Evolutionary conservation across 2,888 invertebrate species (phyloP).

Genomic region (Leucophenga montana): DNA sequence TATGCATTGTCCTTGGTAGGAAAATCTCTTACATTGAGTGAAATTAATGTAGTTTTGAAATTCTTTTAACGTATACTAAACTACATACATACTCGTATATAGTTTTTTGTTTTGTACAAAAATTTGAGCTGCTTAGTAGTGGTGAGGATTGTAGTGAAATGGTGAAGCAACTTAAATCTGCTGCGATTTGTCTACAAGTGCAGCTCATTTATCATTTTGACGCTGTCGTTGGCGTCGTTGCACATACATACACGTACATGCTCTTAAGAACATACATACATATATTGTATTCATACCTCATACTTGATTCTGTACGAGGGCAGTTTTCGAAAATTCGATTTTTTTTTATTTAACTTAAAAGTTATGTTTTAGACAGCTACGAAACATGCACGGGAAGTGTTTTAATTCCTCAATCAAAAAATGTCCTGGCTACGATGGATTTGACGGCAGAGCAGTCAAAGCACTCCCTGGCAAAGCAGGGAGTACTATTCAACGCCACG

Average conservation of each 20-base stretch:
- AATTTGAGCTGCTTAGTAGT: not conserved
- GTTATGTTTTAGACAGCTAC: too few relatives aligned
- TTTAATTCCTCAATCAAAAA: too few relatives aligned
- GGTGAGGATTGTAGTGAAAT: not conserved
- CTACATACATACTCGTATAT: not conserved
- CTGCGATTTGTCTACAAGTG: conserved; percentile 12
- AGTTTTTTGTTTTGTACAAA: not conserved
- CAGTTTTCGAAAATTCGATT: too few relatives aligned
- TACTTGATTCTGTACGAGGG: too few relatives aligned
- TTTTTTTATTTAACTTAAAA: too few relatives aligned
- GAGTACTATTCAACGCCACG: too few relatives aligned
- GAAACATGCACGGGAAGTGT: too few relatives aligned
- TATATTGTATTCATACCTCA: too few relatives aligned
- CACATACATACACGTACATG: conserved; percentile 5
- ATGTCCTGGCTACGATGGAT: too few relatives aligned
- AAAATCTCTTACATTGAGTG: not conserved
- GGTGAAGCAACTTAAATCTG: conserved; percentile 9
- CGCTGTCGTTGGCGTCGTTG: not conserved
- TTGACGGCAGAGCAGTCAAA: too few relatives aligned
- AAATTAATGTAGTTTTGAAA: not conserved
- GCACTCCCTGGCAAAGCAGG: too few relatives aligned
- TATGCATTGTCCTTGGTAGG: not conserved
- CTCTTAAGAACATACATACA: not conserved
- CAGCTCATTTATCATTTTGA: conserved; percentile 13
- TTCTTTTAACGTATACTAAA: not conserved